Conservation (phyloP, 2,797 vertebrate species). For the Sebastes iracundus region DNA sequence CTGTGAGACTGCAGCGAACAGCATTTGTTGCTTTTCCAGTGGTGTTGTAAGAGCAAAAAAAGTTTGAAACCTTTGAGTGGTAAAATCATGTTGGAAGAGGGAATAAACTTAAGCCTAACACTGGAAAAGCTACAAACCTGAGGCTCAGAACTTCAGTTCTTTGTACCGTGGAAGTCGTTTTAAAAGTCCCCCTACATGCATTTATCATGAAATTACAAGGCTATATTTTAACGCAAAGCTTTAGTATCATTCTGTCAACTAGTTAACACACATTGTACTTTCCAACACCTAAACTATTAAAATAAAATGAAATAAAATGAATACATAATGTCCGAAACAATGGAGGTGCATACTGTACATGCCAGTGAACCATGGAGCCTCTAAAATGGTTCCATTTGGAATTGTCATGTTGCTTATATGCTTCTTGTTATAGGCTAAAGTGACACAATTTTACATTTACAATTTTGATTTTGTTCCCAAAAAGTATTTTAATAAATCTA, state of each 20-base stretch:
- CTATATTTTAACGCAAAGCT: slow-evolving; percentile 18
- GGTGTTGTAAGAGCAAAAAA: not conserved
- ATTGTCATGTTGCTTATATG: slow-evolving; percentile 9
- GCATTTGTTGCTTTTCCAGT: slow-evolving; percentile 25
- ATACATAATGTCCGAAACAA: not conserved
- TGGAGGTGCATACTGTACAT: not conserved
- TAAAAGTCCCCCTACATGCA: slow-evolving; percentile 23
- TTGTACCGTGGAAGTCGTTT: not conserved
- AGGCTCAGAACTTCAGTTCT: not conserved
- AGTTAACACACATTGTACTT: not conserved
- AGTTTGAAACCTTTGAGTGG: not conserved
- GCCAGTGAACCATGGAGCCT: slow-evolving; percentile 2
- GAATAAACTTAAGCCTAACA: not conserved
- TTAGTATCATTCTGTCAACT: not conserved
- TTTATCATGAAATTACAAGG: slow-evolving; percentile 7
- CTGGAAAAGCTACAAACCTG: slow-evolving; percentile 20
- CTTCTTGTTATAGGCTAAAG: not conserved
- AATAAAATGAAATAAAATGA: not conserved
- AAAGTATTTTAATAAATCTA: not conserved
- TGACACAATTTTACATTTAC: not conserved
- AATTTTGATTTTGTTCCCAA: not conserved
- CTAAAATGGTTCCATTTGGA: slow-evolving; percentile 12
- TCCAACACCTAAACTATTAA: not conserved
- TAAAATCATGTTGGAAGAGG: not conserved
- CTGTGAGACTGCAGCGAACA: not conserved